Evolutionary conservation across 1,140 invertebrate species (phyloP).

Genomic region (Cherax destructor): DNA sequence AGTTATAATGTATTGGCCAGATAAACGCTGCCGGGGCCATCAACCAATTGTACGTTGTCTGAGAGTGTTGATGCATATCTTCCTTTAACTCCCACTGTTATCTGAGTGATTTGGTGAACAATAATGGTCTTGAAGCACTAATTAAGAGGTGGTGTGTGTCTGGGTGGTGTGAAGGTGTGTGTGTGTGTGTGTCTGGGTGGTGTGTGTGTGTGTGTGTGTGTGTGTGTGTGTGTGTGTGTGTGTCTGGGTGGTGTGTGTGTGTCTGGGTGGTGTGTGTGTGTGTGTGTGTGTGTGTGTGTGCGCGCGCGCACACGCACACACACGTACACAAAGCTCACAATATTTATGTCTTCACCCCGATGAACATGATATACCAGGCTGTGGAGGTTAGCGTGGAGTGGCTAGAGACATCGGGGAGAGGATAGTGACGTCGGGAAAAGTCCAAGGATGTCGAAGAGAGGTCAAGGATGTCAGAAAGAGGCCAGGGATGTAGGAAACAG

Average conservation of each 20-base stretch:
- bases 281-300: background rate
- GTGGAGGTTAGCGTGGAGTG: background rate
- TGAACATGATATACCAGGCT: background rate
- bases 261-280: no score
- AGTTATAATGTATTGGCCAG: background rate
- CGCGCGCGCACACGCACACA: background rate
- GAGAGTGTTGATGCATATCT: conserved; percentile 24
- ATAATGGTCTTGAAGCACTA: conserved; percentile 8
- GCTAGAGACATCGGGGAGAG: conserved; percentile 15
- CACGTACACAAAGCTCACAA: background rate
- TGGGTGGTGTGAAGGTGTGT: background rate
- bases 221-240: conserved; percentile 7
- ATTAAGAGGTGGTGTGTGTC: background rate
- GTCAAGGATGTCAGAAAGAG: background rate
- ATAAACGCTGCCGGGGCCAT: background rate
- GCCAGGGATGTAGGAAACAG: no score
- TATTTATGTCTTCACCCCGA: background rate
- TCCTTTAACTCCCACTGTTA: conserved; percentile 6
- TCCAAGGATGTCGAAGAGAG: background rate
- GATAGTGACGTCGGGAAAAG: background rate
- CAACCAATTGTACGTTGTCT: conserved; percentile 30
- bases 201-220: no score
- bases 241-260: background rate
- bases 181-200: background rate
- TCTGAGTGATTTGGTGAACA: background rate